Conservation (phyloP, 2,888 invertebrate species). For the Stenchaetothrips biformis region DNA sequence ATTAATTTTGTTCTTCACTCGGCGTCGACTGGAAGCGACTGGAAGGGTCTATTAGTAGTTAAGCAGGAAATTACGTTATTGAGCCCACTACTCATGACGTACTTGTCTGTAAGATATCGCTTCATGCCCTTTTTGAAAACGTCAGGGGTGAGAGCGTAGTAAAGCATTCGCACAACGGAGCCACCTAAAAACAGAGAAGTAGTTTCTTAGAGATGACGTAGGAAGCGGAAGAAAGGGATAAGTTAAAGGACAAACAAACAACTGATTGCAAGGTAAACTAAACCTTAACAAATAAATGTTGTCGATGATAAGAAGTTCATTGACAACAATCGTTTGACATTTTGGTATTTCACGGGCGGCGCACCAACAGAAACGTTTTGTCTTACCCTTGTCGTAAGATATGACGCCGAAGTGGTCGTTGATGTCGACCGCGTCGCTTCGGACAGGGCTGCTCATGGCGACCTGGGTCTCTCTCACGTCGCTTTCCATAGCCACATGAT, state of each 20-base stretch:
- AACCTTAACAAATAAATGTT: too few species aligned
- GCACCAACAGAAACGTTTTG: too few species aligned
- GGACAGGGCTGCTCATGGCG: slow-evolving; percentile 27
- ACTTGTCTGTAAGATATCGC: slow-evolving; percentile 42
- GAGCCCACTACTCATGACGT: too few species aligned
- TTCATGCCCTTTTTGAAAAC: slow-evolving; percentile 37
- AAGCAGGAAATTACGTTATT: too few species aligned
- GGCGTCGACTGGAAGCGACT: too few species aligned
- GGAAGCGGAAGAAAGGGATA: neutral
- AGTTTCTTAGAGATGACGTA: neutral
- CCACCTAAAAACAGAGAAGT: slow-evolving; percentile 5
- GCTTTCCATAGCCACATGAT: slow-evolving; percentile 13
- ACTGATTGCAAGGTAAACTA: too few species aligned
- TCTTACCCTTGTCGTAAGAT: slow-evolving; percentile 32
- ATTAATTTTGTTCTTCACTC: too few species aligned
- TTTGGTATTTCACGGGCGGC: too few species aligned
- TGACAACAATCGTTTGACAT: too few species aligned
- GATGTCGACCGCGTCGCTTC: slow-evolving; percentile 15
- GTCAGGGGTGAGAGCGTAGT: slow-evolving; percentile 31
- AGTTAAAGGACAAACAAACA: too few species aligned
- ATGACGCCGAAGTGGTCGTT: slow-evolving; percentile 31
- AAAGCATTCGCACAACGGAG: slow-evolving; percentile 28
- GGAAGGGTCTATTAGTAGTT: too few species aligned
- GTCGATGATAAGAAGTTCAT: too few species aligned
- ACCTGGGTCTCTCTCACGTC: neutral